Percentiles rank a stretch among this genome's conserved stretches.
These are phyloP conservation scores for Hemicordylus capensis DNA, from an alignment of 2,113 vertebrate species.

Conservation along the genomic window DNA sequence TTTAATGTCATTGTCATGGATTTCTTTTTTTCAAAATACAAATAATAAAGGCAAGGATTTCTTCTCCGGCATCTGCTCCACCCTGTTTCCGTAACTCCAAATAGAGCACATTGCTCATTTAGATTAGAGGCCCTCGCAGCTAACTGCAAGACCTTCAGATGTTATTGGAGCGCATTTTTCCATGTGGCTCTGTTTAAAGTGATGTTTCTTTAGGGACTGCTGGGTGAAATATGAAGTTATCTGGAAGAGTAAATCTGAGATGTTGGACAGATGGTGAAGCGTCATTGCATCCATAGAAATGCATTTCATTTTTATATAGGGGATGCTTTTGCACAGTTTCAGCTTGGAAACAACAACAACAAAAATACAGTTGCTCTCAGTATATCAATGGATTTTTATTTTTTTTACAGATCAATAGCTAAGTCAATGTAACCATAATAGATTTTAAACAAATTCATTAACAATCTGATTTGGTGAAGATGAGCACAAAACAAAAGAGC, in stretches of 20 bases:
- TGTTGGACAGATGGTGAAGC: constrained; percentile 84
- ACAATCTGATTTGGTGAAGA: not conserved
- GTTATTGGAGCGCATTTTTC: constrained; percentile 83
- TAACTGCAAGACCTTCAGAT: constrained; percentile 83
- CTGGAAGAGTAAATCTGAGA: constrained; percentile 83
- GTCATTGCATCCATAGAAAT: constrained; percentile 77
- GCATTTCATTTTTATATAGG: constrained; percentile 82
- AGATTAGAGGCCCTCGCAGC: constrained; percentile 73
- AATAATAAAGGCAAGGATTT: constrained; percentile 33
- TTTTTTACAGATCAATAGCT: constrained; percentile 58
- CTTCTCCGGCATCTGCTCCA: constrained; percentile 56
- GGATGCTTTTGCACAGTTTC: constrained; percentile 71
- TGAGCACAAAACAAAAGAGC: not conserved
- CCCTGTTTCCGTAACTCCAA: constrained; percentile 74
- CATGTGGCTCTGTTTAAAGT: constrained; percentile 78
- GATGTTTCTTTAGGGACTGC: constrained; percentile 80
- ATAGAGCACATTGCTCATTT: constrained; percentile 76
- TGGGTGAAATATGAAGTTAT: constrained; percentile 87
- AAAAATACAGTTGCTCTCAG: constrained; percentile 63
- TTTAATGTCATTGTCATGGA: constrained; percentile 39
- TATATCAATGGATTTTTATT: constrained; percentile 39
- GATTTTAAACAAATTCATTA: constrained; percentile 49
- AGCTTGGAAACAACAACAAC: constrained; percentile 54
- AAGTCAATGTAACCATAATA: constrained; percentile 44
- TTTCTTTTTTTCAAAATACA: not conserved